A percentile compares a stretch with the other conserved stretches of the same genome.
phyloP scores from a whole-genome alignment of 2,888 invertebrate genomes.

The Steinernema carpocapsae region DNA sequence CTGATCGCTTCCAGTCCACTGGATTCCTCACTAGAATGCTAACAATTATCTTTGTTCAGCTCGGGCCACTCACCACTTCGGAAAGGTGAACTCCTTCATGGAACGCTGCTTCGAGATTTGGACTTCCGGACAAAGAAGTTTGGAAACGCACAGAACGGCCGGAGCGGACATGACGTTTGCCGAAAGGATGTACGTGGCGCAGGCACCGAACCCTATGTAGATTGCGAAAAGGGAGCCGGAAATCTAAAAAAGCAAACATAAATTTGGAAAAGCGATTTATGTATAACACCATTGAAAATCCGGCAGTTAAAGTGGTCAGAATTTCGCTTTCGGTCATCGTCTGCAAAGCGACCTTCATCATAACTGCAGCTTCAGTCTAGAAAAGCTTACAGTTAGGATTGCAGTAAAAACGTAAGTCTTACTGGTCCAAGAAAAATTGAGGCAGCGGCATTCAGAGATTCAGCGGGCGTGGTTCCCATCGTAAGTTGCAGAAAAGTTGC shows the following conservation, averaged over 20 bases:
- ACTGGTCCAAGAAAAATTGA: conserved; percentile 93
- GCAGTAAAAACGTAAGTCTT: conserved; percentile 45
- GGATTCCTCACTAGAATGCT: conserved; percentile 77
- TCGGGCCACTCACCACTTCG: conserved; percentile 74
- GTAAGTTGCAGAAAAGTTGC: conserved; percentile 72
- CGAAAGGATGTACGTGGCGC: conserved; percentile 84
- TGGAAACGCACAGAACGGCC: conserved; percentile 84
- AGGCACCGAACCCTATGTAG: conserved; percentile 77
- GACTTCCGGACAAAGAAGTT: conserved; percentile 87
- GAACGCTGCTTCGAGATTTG: conserved; percentile 78
- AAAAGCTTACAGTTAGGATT: conserved; percentile 46
- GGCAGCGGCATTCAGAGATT: conserved; percentile 87
- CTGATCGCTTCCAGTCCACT: conserved; percentile 88
- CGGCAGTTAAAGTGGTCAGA: conserved; percentile 88
- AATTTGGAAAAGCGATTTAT: no score
- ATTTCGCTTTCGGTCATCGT: conserved; percentile 85
- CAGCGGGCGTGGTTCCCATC: conserved; percentile 88
- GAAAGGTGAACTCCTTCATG: conserved; percentile 78
- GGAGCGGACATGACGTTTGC: conserved; percentile 95
- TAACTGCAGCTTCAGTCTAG: conserved; percentile 84
- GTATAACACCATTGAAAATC: conserved; percentile 91
- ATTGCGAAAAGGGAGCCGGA: conserved; percentile 88
- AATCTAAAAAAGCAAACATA: no score
- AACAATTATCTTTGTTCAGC: neutral
- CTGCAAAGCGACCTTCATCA: conserved; percentile 84